Conservation (phyloP, 2,888 invertebrate genomes). For the Octodonta nipae region DNA sequence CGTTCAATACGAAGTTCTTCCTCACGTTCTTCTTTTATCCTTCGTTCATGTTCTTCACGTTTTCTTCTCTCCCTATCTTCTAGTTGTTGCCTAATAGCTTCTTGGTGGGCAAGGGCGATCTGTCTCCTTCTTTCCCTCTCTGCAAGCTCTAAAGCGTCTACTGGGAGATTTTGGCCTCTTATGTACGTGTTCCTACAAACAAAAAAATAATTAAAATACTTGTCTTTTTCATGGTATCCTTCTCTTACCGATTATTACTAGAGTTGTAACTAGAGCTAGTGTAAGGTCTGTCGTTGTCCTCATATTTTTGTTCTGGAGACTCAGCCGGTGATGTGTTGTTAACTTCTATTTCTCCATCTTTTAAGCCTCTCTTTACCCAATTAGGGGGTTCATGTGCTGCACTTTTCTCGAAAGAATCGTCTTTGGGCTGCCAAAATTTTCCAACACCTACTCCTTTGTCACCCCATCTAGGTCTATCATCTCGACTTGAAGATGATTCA, state of each 20-base stretch:
- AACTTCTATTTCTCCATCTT: conserved; percentile 37
- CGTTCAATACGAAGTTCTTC: conserved; percentile 66
- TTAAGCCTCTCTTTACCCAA: conserved; percentile 41
- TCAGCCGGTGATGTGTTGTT: conserved; percentile 35
- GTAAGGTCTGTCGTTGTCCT: conserved; percentile 30
- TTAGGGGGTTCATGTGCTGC: conserved; percentile 33
- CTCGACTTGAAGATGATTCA: conserved; percentile 36
- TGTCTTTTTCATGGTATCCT: too few relatives aligned
- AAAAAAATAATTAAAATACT: conserved; percentile 16
- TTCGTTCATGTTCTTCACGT: conserved; percentile 61
- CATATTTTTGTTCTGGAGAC: conserved; percentile 33
- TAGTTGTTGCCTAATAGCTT: conserved; percentile 70
- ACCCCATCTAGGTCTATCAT: conserved; percentile 61
- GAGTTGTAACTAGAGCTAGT: conserved; percentile 30
- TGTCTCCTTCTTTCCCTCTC: conserved; percentile 71
- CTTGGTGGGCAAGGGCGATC: conserved; percentile 74
- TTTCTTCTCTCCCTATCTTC: conserved; percentile 67
- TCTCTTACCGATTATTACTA: conserved; percentile 23
- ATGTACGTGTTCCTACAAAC: conserved; percentile 45
- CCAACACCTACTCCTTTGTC: conserved; percentile 56
- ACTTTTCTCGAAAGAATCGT: conserved; percentile 16
- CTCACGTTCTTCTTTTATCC: conserved; percentile 61
- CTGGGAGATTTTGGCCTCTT: conserved; percentile 72
- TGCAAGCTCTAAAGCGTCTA: conserved; percentile 65
- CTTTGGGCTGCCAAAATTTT: conserved; percentile 50